Conservation (phyloP, 2,797 vertebrate species). For the Ctenochaetus hawaiiensis region DNA sequence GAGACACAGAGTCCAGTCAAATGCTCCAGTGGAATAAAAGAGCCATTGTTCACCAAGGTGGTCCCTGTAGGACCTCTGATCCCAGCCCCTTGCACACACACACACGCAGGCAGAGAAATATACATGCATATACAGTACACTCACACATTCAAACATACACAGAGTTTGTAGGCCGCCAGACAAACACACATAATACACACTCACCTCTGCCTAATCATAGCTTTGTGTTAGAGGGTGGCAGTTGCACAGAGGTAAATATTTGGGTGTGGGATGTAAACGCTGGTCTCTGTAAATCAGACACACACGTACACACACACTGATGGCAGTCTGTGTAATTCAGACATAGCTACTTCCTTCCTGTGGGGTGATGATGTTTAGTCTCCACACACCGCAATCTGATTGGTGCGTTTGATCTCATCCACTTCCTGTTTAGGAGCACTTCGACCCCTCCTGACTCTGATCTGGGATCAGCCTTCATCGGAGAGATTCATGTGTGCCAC, state of each 20-base stretch:
- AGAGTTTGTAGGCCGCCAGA: conserved; percentile 52
- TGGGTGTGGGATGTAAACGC: conserved; percentile 80
- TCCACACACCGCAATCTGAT: conserved; percentile 79
- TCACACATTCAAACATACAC: conserved; percentile 41
- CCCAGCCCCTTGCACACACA: conserved; percentile 43
- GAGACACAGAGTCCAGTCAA: conserved; percentile 76
- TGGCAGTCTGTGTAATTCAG: conserved; percentile 79
- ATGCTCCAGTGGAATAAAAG: conserved; percentile 79
- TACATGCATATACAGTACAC: conserved; percentile 41
- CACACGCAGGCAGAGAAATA: conserved; percentile 20
- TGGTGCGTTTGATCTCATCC: conserved; percentile 80
- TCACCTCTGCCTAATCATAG: conserved; percentile 69
- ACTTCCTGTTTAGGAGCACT: conserved; percentile 72
- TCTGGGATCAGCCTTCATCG: conserved; percentile 60
- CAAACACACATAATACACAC: conserved; percentile 64
- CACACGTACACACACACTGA: conserved; percentile 35
- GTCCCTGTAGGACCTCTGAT: conserved; percentile 76
- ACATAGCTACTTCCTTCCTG: conserved; percentile 86
- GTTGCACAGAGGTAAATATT: conserved; percentile 81
- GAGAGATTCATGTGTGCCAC: conserved; percentile 26
- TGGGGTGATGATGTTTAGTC: conserved; percentile 89
- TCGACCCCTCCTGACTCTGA: conserved; percentile 46
- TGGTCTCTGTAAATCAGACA: conserved; percentile 66
- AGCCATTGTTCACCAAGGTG: conserved; percentile 87
- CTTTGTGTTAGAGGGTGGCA: conserved; percentile 71